These are phyloP conservation scores for Nycticryphes semicollaris DNA, from an alignment of 2,113 vertebrate species.

Conservation along the genomic window DNA sequence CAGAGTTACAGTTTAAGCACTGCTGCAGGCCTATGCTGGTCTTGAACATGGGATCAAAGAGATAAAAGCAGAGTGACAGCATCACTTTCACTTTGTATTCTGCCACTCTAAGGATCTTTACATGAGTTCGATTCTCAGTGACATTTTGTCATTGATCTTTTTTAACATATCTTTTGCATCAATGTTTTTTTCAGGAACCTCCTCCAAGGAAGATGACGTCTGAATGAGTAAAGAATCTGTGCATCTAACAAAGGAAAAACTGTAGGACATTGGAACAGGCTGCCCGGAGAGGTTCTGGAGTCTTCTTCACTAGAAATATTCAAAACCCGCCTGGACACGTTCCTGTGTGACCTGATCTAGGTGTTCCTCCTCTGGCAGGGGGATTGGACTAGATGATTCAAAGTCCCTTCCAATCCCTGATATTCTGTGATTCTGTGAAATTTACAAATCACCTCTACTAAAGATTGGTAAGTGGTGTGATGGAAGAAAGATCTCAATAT, in stretches of 20 bases:
- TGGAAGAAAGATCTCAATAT: background rate
- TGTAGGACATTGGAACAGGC: background rate
- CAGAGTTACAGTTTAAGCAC: conserved; percentile 44
- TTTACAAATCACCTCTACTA: background rate
- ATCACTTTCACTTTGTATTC: conserved; percentile 39
- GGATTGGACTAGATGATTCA: no score
- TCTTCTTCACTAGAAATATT: no score
- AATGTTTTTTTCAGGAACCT: background rate
- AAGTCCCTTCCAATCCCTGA: no score
- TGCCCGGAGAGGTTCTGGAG: no score
- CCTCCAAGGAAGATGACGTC: background rate
- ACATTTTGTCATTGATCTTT: conserved; percentile 59
- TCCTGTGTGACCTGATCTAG: no score
- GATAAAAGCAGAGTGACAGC: conserved; percentile 47
- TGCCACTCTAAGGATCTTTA: conserved; percentile 32
- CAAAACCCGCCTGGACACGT: no score
- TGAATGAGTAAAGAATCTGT: background rate
- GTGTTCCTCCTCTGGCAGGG: no score
- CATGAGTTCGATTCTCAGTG: conserved; percentile 25
- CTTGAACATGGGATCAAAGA: conserved; percentile 63
- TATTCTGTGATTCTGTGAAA: no score
- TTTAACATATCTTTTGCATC: conserved; percentile 58
- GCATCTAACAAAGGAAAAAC: background rate
- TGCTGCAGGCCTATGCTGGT: conserved; percentile 43
- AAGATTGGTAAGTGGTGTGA: background rate